These are phyloP conservation scores for Bombyx mori DNA, from an alignment of 1,140 invertebrate genomes.

Conservation along the genomic window DNA sequence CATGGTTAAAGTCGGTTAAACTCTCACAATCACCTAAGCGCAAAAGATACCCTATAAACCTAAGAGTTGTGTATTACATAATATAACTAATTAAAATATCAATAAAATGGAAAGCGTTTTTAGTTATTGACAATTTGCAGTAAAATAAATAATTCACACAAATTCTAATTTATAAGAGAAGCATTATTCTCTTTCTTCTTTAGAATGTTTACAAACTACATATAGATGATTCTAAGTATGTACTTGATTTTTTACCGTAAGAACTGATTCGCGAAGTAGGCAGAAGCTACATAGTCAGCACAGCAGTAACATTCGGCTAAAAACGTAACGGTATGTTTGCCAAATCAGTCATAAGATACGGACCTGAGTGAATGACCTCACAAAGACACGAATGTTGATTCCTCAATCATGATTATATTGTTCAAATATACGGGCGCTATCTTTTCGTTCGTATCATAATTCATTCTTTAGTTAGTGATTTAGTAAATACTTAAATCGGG, in stretches of 20 bases:
- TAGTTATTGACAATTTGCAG: too few species aligned
- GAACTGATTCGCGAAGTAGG: too few species aligned
- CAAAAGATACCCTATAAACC: constrained; percentile 1
- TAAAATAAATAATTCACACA: too few species aligned
- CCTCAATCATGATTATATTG: constrained; percentile 13
- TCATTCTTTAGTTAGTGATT: neutral
- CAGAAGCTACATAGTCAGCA: neutral
- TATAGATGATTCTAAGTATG: too few species aligned
- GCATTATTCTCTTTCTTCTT: too few species aligned
- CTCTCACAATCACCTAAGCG: constrained; percentile 14
- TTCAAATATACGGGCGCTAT: neutral
- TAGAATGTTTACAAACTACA: too few species aligned
- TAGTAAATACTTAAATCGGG: constrained; percentile 1
- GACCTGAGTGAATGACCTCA: constrained; percentile 49
- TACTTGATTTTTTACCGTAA: too few species aligned
- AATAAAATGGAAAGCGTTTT: too few species aligned
- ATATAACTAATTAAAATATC: too few species aligned
- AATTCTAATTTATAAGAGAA: too few species aligned
- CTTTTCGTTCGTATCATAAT: neutral
- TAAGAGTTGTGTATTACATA: too few species aligned
- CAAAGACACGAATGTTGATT: constrained; percentile 19
- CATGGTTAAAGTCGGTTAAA: constrained; percentile 8
- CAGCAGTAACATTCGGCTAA: constrained; percentile 16
- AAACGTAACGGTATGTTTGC: constrained; percentile 48
- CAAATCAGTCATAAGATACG: constrained; percentile 41